Evolutionary conservation across 2,888 invertebrate genomes (phyloP).

Genomic region (Carabus problematicus): DNA sequence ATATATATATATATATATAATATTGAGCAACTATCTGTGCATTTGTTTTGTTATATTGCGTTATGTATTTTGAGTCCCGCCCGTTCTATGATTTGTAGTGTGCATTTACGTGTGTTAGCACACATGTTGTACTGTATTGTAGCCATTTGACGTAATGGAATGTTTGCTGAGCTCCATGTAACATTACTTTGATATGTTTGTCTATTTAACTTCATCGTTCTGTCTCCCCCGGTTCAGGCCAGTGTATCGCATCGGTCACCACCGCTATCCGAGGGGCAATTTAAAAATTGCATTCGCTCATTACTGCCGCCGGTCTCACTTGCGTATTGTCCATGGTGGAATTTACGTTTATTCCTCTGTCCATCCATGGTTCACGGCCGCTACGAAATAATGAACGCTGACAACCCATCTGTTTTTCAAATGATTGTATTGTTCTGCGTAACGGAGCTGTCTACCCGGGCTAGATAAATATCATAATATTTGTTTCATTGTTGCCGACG

Average conservation of each 20-base stretch:
- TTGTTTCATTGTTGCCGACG: conserved; percentile 6
- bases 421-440: conserved; percentile 37
- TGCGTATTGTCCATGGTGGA: conserved; percentile 8
- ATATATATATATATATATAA: too few relatives aligned
- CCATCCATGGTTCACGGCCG: conserved; percentile 11
- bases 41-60: too few relatives aligned
- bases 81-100: conserved; percentile 31
- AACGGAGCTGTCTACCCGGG: conserved; percentile 30
- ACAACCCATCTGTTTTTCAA: conserved; percentile 41
- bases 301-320: conserved; percentile 17
- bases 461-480: conserved; percentile 33
- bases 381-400: conserved; percentile 33
- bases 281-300: conserved; percentile 34
- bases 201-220: conserved; percentile 41
- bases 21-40: too few relatives aligned
- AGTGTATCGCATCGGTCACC: conserved; percentile 6
- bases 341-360: conserved; percentile 6
- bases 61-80: too few relatives aligned
- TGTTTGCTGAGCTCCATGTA: conserved; percentile 39
- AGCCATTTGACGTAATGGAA: conserved; percentile 40
- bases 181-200: conserved; percentile 43
- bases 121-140: conserved; percentile 29
- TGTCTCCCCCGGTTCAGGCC: background rate
- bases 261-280: conserved; percentile 23
- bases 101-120: conserved; percentile 34